Percentiles rank a stretch among this genome's conserved stretches.
phyloP scores from a whole-genome alignment of 2,113 vertebrate genomes.

The Paralichthys olivaceus region DNA sequence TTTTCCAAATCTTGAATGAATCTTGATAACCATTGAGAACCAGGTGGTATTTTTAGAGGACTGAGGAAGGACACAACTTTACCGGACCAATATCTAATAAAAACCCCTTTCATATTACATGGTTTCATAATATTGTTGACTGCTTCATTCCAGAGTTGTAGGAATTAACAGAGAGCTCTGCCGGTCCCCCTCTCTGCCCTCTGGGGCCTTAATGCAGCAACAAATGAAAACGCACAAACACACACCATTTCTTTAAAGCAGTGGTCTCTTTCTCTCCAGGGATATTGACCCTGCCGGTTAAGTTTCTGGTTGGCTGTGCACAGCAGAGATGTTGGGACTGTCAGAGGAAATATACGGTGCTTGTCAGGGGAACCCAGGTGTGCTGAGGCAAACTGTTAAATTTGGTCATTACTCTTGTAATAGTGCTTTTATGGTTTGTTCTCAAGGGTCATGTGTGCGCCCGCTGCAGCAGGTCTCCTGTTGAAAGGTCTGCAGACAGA shows the following conservation, averaged over 20 bases:
- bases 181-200: slow-evolving; percentile 7
- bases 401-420: slow-evolving; percentile 81
- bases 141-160: slow-evolving; percentile 21
- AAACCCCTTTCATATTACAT: neutral
- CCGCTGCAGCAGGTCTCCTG: slow-evolving; percentile 58
- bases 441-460: slow-evolving; percentile 66
- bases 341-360: slow-evolving; percentile 74
- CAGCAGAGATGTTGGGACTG: slow-evolving; percentile 66
- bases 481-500: slow-evolving; percentile 61
- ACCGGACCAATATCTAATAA: neutral
- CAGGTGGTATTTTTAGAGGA: too few relatives aligned
- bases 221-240: slow-evolving; percentile 62
- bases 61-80: neutral
- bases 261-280: slow-evolving; percentile 40
- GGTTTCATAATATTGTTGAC: neutral
- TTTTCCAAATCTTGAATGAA: too few relatives aligned
- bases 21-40: too few relatives aligned
- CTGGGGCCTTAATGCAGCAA: slow-evolving; percentile 36
- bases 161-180: slow-evolving; percentile 23
- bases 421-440: slow-evolving; percentile 71
- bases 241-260: slow-evolving; percentile 49
- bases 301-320: slow-evolving; percentile 62
- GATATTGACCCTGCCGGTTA: slow-evolving; percentile 74
- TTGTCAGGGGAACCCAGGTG: slow-evolving; percentile 75
- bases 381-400: slow-evolving; percentile 79